Base-by-base conservation (phyloP, 2,888 invertebrate species). In the Cataglyphis altisquamis region DNA sequence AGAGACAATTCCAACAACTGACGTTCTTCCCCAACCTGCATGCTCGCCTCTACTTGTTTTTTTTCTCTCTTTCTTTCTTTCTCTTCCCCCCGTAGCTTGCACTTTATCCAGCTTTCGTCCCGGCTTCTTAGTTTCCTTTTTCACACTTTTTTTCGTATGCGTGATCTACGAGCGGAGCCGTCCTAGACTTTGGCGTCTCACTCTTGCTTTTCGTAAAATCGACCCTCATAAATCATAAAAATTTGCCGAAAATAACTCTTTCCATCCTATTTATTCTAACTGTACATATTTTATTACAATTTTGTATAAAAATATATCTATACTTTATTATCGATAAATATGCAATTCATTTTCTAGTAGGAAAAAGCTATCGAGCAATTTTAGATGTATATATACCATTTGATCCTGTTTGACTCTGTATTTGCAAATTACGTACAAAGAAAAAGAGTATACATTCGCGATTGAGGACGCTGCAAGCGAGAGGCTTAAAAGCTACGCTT, bases 1-100 rank as follows among this genome's bases (percentile, higher is more conserved):
- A 91, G 92, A 94, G 93, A 93, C 93, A 93, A 93, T 93, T 93
- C 92, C 90, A 86, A 90, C 87, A 89, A 91, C 90, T 87, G 88
- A 67, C 84, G 83, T 88, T 86, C 83, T 84, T 83, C 82, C 85
- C 83, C 80, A 82, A 72, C 81, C 82, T 67, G 67, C 77, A 55
- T 67, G 55, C 82, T 72, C 82, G 81, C 52, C n/a, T 64, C 68
- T 73, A 70, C 74, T 78, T 57, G 78, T 55, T 68, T 70, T 73
- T 78, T 29, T 29, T 29, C 2, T 29, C 25, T 29, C 29, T 63
- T 77, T 39, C 36, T 25, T 25, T 57, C 48, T 52, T 52, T 29
- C 63, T 9, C 45, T 29, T 48, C 25, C 18, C 60, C 60, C 29
- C 60, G 60, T 48, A 25, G 21, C 63, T 36, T 4, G 82, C 25